phyloP scores from a whole-genome alignment of 2,113 vertebrate species.

The Rattus rattus region DNA sequence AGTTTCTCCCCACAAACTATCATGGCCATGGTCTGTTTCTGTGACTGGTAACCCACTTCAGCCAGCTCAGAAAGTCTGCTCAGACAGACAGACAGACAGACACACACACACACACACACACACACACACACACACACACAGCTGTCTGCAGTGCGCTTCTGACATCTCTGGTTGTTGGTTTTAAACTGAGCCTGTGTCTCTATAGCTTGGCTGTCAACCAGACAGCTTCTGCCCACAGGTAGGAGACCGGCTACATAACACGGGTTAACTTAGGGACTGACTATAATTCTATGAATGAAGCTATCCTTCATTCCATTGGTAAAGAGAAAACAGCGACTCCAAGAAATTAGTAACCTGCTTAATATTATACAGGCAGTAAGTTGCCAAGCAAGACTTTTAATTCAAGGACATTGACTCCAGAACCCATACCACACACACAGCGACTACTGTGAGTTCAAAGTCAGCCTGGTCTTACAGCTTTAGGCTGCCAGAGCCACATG shows the following conservation, averaged over 20 bases:
- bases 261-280: not conserved
- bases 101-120: too few species aligned
- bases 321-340: constrained; percentile 21
- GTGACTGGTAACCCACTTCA: not conserved
- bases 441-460: not conserved
- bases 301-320: not conserved
- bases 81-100: too few species aligned
- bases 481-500: not conserved
- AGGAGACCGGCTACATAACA: not conserved
- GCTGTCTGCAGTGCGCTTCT: not conserved
- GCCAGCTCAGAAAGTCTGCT: not conserved
- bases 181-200: not conserved
- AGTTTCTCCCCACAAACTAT: constrained; percentile 32
- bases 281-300: not conserved
- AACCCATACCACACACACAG: not conserved
- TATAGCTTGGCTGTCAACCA: not conserved
- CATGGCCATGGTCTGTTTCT: not conserved
- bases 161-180: not conserved
- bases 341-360: constrained; percentile 32
- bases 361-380: not conserved
- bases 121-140: too few species aligned
- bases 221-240: not conserved
- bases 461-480: not conserved
- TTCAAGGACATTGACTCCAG: not conserved
- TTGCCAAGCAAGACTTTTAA: not conserved